Percentiles rank a stretch among this genome's conserved stretches.
These are phyloP conservation scores for Piaya cayana DNA, from an alignment of 2,113 vertebrate species.

Conservation along the genomic window DNA sequence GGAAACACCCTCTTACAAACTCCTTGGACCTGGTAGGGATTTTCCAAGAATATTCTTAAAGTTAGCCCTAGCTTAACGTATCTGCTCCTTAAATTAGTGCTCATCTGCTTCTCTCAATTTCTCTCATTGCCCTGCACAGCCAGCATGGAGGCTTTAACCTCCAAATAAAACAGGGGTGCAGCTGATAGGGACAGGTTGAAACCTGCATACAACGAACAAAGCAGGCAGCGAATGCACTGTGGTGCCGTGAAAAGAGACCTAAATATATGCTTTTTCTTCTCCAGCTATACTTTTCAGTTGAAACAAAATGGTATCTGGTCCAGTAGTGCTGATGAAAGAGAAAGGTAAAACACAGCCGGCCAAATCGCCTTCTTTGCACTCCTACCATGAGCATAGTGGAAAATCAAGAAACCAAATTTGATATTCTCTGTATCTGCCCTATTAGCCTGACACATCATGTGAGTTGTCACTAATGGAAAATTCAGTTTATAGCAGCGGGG, in stretches of 20 bases:
- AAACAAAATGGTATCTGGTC: neutral
- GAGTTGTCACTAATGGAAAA: neutral
- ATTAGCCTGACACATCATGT: neutral
- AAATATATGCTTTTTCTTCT: neutral
- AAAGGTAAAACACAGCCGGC: neutral
- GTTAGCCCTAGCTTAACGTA: neutral
- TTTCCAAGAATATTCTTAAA: neutral
- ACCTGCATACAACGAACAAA: neutral
- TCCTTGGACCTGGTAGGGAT: neutral
- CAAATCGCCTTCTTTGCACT: neutral
- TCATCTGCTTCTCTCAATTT: neutral
- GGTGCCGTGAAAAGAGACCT: neutral
- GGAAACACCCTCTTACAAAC: neutral
- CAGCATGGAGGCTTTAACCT: neutral
- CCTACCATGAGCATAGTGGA: neutral
- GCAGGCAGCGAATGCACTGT: neutral
- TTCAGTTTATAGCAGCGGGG: neutral
- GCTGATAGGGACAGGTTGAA: neutral
- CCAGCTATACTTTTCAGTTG: neutral
- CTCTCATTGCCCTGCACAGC: fast-evolving
- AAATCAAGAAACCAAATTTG: neutral
- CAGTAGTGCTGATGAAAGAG: neutral
- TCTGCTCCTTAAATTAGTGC: neutral
- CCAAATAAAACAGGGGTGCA: neutral
- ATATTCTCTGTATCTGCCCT: neutral